Evolutionary conservation across 2,888 invertebrate species (phyloP), one percentile per base, ranked within the genome.

Genomic region (Lissonota sp.): DNA sequence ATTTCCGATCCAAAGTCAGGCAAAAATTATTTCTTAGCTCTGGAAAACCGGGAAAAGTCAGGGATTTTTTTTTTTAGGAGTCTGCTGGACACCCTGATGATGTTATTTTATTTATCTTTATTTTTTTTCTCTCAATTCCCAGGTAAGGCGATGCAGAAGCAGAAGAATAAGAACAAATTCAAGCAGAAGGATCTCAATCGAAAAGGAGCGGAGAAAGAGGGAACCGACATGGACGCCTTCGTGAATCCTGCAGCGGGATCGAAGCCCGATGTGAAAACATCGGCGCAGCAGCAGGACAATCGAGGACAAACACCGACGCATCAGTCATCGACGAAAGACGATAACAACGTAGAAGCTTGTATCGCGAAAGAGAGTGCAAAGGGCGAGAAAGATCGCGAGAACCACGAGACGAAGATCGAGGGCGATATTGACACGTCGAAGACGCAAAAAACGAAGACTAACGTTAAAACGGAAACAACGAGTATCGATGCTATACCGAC

Each of bases 221-320:
- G 94, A 82, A 94, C 94, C 39, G 95, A 95, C 79, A 94, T 94
- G 94, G 94, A 94, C 87, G 94, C 94, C 60, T 94, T 94, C 87
- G 93, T 93, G 81, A 92, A 91, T 78, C 78, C 89, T 46, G 79
- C 85, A 79, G 82, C 55, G 57, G 71, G 74, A 40, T 67, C 81
- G 49, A 84, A 87, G 69, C 75, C 84, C 8, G 90, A 90, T 53
- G 78, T 58, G 55, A 88, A 87, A 72, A 81, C 80, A 75, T 64
- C 49, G 16, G 55, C 39, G 16, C 78, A 72, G 53, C 80, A 76
- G 74, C 75, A 79, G 55, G 84, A 79, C 40, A 77, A 62, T 53
- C 80, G 88, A 78, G 87, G 87, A 26, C 71, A 60, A 58, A 44
- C 37, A 6, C 60, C 82, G 58, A 57, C 44, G 7, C 73, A 75